phyloP scores from a whole-genome alignment of 2,888 invertebrate species.

The Deroplatys truncata region DNA sequence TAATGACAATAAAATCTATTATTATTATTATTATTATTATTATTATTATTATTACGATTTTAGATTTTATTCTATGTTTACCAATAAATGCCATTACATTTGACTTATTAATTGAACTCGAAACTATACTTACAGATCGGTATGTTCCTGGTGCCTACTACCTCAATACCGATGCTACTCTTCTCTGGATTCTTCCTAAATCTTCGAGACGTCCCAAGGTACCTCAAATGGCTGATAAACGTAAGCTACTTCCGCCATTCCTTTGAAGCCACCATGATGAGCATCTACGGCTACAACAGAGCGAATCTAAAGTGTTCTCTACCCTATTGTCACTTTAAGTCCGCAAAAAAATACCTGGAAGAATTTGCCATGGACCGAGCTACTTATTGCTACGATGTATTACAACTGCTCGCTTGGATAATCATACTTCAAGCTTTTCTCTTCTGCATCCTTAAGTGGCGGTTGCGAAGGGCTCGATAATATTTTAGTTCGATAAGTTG shows the following conservation, averaged over 20 bases:
- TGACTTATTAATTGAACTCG: too few relatives aligned
- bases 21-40: too few relatives aligned
- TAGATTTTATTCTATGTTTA: too few relatives aligned
- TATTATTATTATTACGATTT: too few relatives aligned
- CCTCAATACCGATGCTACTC: conserved; percentile 73
- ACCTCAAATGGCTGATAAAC: conserved; percentile 50
- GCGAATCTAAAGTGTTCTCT: conserved; percentile 46
- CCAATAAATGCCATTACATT: too few relatives aligned
- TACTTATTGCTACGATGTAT: conserved; percentile 44
- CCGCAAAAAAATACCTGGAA: conserved; percentile 44
- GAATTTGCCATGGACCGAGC: conserved; percentile 43
- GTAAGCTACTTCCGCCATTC: conserved; percentile 53
- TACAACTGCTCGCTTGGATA: conserved; percentile 43
- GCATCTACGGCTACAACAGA: conserved; percentile 50
- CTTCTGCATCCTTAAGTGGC: conserved; percentile 37
- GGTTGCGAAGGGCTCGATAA: conserved; percentile 13
- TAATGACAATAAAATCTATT: too few relatives aligned
- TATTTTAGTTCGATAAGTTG: too few relatives aligned
- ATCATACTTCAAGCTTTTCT: conserved; percentile 34
- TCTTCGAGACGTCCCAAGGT: conserved; percentile 64
- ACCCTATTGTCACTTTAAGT: conserved; percentile 41
- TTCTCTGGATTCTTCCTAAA: conserved; percentile 83
- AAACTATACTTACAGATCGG: conserved; percentile 55
- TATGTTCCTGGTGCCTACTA: conserved; percentile 72
- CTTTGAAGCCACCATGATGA: conserved; percentile 51